Percentiles rank a stretch among this genome's conserved stretches.
Evolutionary conservation across 2,888 invertebrate genomes (phyloP).

Genomic region (Diarsia dahlii): DNA sequence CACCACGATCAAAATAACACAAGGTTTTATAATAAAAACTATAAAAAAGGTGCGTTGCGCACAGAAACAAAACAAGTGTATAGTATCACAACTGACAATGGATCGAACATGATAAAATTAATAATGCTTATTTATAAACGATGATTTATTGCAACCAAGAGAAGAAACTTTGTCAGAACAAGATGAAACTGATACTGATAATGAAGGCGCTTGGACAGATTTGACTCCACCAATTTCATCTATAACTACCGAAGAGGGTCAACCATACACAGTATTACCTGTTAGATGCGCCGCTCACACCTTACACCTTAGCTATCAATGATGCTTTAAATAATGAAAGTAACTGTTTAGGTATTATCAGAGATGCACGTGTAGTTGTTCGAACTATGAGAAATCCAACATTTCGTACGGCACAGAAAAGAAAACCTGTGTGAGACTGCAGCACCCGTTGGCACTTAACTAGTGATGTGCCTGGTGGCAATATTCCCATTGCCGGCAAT

Average conservation of each 20-base stretch:
- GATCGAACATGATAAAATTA: conserved; percentile 5
- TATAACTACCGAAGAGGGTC: not conserved
- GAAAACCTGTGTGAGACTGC: too few species aligned
- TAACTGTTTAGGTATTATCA: conserved; percentile 1
- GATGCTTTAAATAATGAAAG: conserved; percentile 7
- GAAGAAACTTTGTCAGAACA: not conserved
- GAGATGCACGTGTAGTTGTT: conserved; percentile 13
- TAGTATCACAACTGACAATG: not conserved
- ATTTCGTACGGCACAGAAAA: conserved; percentile 2
- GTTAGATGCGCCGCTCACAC: conserved; percentile 5
- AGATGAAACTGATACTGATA: conserved; percentile 5
- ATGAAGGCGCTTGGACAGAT: conserved; percentile 7
- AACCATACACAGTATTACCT: not conserved
- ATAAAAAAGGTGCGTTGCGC: too few species aligned
- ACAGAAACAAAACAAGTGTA: conserved; percentile 6
- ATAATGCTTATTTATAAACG: not conserved
- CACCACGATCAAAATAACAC: too few species aligned
- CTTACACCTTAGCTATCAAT: not conserved
- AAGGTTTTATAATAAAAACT: too few species aligned
- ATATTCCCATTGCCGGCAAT: too few species aligned
- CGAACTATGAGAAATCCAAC: conserved; percentile 1
- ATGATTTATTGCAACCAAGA: not conserved
- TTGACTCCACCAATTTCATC: conserved; percentile 4
- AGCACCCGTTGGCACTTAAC: too few species aligned
- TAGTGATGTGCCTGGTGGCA: too few species aligned